phyloP scores from a whole-genome alignment of 2,113 vertebrate genomes.

The Furnarius figulus region DNA sequence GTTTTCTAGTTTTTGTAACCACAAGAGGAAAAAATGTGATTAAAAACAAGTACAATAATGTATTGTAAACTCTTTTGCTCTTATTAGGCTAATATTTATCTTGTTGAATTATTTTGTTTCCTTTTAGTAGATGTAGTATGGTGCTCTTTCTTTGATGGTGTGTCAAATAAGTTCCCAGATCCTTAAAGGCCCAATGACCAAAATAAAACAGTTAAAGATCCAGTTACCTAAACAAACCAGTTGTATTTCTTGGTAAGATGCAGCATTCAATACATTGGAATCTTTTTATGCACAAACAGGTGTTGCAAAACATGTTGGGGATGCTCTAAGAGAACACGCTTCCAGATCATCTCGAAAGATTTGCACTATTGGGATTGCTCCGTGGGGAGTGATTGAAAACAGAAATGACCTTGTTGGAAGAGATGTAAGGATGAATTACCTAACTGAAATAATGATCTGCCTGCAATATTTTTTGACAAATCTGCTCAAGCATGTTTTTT shows the following conservation, averaged over 20 bases:
- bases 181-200: background rate
- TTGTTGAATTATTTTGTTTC: background rate
- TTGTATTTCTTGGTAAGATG: background rate
- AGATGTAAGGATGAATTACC: constrained; percentile 85
- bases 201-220: background rate
- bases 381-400: constrained; percentile 99
- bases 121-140: background rate
- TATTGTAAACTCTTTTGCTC: background rate
- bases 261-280: background rate
- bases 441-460: background rate
- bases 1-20: background rate
- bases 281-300: constrained; percentile 74
- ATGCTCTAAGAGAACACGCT: constrained; percentile 95
- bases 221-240: background rate
- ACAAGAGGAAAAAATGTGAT: background rate
- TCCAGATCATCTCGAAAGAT: constrained; percentile 96
- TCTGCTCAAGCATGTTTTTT: background rate
- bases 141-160: background rate
- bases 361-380: constrained; percentile 96
- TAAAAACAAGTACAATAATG: background rate
- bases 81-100: background rate
- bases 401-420: constrained; percentile 95
- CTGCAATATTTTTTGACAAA: background rate
- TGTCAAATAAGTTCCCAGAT: background rate
- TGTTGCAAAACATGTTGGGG: constrained; percentile 98